phyloP scores from a whole-genome alignment of 1,140 invertebrate genomes.

The Microplitis demolitor region DNA sequence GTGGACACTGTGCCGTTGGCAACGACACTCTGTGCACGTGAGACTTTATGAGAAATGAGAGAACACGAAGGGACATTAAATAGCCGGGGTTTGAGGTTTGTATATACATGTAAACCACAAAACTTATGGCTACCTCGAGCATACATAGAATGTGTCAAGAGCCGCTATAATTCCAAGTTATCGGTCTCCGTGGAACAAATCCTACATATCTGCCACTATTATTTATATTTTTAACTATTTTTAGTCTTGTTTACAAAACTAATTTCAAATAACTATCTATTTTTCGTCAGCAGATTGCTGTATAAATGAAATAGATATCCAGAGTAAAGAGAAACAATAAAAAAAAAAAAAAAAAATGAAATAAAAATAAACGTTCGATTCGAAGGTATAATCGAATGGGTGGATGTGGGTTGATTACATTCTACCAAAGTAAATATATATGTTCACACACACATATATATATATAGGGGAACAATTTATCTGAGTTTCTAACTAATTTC shows the following conservation, averaged over 20 bases:
- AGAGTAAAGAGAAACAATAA: background rate
- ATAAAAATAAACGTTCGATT: too few species aligned
- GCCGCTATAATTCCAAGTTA: slow-evolving; percentile 1
- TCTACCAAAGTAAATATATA: background rate
- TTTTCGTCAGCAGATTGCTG: too few species aligned
- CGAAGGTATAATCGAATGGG: slow-evolving; percentile 7
- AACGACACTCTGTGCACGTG: background rate
- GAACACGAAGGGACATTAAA: background rate
- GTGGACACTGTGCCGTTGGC: background rate
- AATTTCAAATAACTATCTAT: too few species aligned
- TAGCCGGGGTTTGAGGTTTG: background rate
- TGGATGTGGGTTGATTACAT: background rate
- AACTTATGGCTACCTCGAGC: slow-evolving; percentile 2
- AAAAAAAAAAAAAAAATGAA: background rate
- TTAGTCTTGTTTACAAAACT: background rate
- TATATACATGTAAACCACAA: slow-evolving; percentile 8
- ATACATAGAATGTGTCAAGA: background rate
- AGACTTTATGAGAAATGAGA: slow-evolving; percentile 6
- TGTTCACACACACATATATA: background rate
- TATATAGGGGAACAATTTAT: background rate
- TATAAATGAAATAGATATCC: background rate
- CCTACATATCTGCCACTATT: background rate
- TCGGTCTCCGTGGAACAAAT: slow-evolving; percentile 5
- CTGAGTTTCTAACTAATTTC: slow-evolving; percentile 14
- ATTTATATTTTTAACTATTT: background rate